Percentiles rank a stretch among this genome's conserved stretches.
phyloP scores from a whole-genome alignment of 92 coral and sea anemone species.

The Hydrozoanthus gracilis region DNA sequence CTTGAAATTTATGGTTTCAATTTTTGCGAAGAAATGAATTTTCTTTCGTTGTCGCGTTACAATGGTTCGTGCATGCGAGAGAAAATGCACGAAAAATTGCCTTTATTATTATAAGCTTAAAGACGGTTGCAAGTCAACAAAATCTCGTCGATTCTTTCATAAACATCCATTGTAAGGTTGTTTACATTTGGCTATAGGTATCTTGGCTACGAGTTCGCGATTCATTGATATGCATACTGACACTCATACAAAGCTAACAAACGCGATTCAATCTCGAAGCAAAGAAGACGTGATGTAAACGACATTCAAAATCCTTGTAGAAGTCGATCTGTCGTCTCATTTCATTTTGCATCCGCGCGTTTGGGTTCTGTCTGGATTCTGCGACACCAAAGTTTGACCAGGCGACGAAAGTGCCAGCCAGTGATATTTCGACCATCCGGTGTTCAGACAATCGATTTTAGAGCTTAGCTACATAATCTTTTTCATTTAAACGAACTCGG shows the following conservation, averaged over 20 bases:
- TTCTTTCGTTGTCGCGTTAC: too few species aligned
- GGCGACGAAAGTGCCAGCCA: neutral
- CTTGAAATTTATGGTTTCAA: too few species aligned
- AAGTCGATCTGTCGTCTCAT: too few species aligned
- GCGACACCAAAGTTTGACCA: neutral
- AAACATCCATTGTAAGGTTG: conserved; percentile 25
- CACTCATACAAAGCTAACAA: conserved; percentile 35
- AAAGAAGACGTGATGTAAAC: neutral
- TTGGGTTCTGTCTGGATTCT: neutral
- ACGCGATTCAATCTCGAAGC: neutral
- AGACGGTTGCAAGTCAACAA: neutral
- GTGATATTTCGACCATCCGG: neutral
- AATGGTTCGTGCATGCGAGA: too few species aligned
- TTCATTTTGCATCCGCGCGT: neutral
- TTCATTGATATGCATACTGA: conserved; percentile 49
- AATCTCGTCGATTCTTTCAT: neutral
- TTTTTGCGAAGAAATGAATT: too few species aligned
- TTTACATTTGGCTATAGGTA: conserved; percentile 12
- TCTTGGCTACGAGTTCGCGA: conserved; percentile 30
- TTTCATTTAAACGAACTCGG: conserved; percentile 2
- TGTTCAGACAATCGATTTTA: neutral
- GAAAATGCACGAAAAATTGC: too few species aligned
- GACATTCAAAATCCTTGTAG: neutral
- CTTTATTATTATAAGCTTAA: too few species aligned
- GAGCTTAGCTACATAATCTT: neutral